Base-by-base conservation (phyloP, 2,888 invertebrate genomes). In the Eustalomyia histrio region DNA sequence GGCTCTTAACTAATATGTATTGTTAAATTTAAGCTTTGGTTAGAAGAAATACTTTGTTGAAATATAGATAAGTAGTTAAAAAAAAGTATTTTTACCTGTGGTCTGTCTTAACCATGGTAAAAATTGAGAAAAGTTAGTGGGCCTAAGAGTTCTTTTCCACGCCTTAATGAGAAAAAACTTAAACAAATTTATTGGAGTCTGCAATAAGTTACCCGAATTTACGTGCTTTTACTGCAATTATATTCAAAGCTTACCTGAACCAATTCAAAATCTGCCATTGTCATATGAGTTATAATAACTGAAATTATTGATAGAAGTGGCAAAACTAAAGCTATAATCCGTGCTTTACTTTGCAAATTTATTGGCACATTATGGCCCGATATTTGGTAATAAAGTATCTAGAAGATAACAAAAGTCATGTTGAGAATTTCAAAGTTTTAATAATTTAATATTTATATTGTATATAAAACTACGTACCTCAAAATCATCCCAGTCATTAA, bases 201-300 rank as follows among this genome's bases (percentile, higher is more conserved):
- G 21, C 21, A 21, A 29, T 29, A 4, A 29, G 3, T 4, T 29
- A 29, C 7, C 29, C 4, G 29, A 29, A 29, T 7, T 6, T 6
- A 29, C 4, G 29, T 6, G 7, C 5, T 29, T 29, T 39, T 39
- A 39, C 8, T 6, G 9, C 17, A 39, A 17, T 29, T 17, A 5
- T 6, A 24, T 17, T 24, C 7, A n/a, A 50, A 52, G n/a, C 39
- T 81, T 86, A 94, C 92, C 89, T 94, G 94, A 76, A 92, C 86
- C 6, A 93, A 86, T 83, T 93, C 92, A 86, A 94, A 94, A 86
- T 94, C 92, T 0, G 93, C 93, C 94, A 95, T 94, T 0, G 95
- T 94, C 0, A 93, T 86, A 85, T 95, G 95, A 0, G 94, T 95
- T 35, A 94, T 92, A 12, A 94, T 90, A 76, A 95, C 95, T 0